Base-by-base conservation (phyloP, 2,113 vertebrate genomes). In the Ictidomys tridecemlineatus region DNA sequence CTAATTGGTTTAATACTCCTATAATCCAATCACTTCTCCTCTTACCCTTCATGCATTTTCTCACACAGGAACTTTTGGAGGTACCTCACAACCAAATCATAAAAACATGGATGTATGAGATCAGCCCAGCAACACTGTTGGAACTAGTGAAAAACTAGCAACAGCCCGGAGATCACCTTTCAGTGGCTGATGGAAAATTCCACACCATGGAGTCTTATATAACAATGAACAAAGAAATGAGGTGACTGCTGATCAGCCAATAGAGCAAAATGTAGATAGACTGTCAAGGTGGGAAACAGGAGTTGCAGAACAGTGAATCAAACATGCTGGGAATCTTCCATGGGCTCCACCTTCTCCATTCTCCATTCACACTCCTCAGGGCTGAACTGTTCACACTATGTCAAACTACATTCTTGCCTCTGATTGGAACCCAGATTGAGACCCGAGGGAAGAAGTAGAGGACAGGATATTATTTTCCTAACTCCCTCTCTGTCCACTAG, bases 261-360 rank as follows among this genome's bases (percentile, higher is more conserved):
- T 3, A 22, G 3, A 34, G 45, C 13, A 37, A 45, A 63, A 67
- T 10, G 84, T 22, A 7, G 30, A 22, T 9, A 28, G 37, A 32
- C 37, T 34, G 14, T 76, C 26, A 11, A 2, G 14, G 39, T 20
- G 37, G 42, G 69, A 82, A 89, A 22, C 2, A 22, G 42, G 78
- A 45, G 8, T 7, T 48, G 13, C 16, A 67, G 26, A 39, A 42
- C 9, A 34, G 48, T n/a, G 53, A 91, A 9, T 12, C 34, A 48
- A 32, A 85, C 1, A 2, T 1, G 16, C 11, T 6, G 8, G 51
- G 7, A 42, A 6, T 2, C 20, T 74, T 4, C 79, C 37, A 1
- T 0, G 0, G 83, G 30, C 24, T 2, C 37, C 0, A 0, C 20
- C 22, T 18, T 70, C 26, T 88, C 53, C 20, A 28, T 34, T 34